Evolutionary conservation across 2,797 vertebrate species (phyloP).

Genomic region (Gallinago solitaria): DNA sequence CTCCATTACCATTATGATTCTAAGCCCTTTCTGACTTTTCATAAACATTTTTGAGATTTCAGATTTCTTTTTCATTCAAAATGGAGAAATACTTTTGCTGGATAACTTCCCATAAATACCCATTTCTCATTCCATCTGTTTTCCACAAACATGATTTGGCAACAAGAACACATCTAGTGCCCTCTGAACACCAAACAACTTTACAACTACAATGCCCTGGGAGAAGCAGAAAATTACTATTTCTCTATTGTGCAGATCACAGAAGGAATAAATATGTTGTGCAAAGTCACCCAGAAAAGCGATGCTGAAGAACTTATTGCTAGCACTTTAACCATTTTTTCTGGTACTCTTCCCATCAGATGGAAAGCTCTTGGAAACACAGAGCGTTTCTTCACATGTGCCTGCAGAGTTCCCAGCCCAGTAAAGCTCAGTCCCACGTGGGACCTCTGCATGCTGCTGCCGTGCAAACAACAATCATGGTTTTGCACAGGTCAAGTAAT

Average conservation of each 20-base stretch:
- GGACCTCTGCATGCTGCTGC: neutral
- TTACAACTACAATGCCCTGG: neutral
- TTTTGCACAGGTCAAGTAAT: constrained; percentile 30
- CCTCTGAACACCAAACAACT: constrained; percentile 5
- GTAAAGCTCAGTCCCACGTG: neutral
- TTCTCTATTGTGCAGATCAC: constrained; percentile 30
- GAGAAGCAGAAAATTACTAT: constrained; percentile 10
- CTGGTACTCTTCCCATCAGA: constrained; percentile 25
- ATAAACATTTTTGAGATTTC: neutral
- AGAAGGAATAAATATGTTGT: constrained; percentile 27
- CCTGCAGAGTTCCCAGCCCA: neutral
- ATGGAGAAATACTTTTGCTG: neutral
- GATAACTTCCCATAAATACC: neutral
- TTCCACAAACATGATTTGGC: constrained; percentile 34
- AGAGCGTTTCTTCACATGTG: neutral
- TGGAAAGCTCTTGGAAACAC: constrained; percentile 33
- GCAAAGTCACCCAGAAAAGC: constrained; percentile 31
- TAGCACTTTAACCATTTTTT: constrained; percentile 24
- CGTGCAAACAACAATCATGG: neutral
- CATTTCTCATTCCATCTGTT: constrained; percentile 10
- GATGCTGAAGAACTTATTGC: neutral
- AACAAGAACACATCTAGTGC: neutral
- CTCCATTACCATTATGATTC: neutral
- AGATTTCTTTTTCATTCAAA: neutral
- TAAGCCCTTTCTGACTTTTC: neutral